These are phyloP conservation scores for Euclidia mi DNA, from an alignment of 2,888 invertebrate species.

Conservation along the genomic window DNA sequence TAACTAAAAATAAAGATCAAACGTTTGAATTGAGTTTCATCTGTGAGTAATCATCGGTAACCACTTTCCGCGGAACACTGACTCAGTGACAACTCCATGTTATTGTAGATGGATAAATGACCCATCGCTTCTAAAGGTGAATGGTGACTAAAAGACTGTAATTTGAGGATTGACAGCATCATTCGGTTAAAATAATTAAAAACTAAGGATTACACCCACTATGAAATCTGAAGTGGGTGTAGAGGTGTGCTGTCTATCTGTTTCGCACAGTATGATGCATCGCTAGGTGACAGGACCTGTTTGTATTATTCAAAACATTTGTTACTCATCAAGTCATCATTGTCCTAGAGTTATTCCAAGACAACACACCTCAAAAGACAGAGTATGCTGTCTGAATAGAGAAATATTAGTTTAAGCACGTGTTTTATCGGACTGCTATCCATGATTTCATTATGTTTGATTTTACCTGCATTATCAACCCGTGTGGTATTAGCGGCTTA, in stretches of 20 bases:
- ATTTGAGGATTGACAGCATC: slow-evolving; percentile 4
- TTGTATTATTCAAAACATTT: no score
- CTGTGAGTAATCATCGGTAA: slow-evolving; percentile 49
- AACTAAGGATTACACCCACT: not conserved
- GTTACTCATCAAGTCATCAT: no score
- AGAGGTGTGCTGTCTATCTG: not conserved
- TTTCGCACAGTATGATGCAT: no score
- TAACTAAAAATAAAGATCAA: slow-evolving; percentile 40
- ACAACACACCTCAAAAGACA: no score
- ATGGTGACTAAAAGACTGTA: not conserved
- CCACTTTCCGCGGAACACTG: slow-evolving; percentile 38
- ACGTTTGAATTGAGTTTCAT: slow-evolving; percentile 32
- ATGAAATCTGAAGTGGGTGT: not conserved
- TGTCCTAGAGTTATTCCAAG: no score
- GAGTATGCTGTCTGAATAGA: no score
- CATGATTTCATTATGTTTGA: no score
- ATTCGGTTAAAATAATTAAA: not conserved
- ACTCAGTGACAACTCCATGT: slow-evolving; percentile 38
- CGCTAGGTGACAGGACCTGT: no score
- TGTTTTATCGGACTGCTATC: no score
- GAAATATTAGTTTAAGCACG: no score
- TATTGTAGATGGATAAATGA: slow-evolving; percentile 8
- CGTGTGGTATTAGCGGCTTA: no score
- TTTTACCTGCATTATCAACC: no score
- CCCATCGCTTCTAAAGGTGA: not conserved